phyloP scores from a whole-genome alignment of 2,113 vertebrate species.

The Notarius quadriscutis region DNA sequence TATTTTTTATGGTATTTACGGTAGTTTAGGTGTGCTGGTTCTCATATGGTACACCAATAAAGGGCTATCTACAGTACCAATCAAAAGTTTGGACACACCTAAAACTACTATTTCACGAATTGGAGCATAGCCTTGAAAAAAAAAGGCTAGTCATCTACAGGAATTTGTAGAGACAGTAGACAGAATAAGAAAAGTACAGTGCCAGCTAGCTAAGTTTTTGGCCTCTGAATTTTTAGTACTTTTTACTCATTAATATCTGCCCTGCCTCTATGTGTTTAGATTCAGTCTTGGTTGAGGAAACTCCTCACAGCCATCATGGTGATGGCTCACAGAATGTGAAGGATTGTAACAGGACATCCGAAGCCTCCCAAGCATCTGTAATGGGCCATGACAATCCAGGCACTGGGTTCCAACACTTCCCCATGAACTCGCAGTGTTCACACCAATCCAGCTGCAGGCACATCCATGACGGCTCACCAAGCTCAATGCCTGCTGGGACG shows the following conservation, averaged over 20 bases:
- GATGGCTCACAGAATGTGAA: conserved; percentile 53
- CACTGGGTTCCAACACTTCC: conserved; percentile 59
- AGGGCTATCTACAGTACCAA: too few relatives aligned
- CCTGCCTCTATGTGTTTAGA: conserved; percentile 54
- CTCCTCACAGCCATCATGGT: conserved; percentile 61
- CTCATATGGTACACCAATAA: too few relatives aligned
- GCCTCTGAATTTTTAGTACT: neutral
- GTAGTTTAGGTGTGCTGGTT: too few relatives aligned
- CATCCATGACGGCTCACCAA: conserved; percentile 64
- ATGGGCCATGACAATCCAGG: conserved; percentile 65
- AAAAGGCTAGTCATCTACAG: neutral
- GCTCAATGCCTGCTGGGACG: conserved; percentile 43
- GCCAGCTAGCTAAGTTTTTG: neutral
- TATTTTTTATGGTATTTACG: too few relatives aligned
- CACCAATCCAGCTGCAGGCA: conserved; percentile 56
- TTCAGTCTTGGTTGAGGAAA: neutral
- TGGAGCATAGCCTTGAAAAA: neutral
- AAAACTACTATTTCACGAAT: neutral
- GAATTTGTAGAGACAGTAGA: neutral
- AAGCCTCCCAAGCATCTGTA: conserved; percentile 68
- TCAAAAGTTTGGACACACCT: neutral
- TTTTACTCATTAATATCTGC: conserved; percentile 32
- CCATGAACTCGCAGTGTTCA: conserved; percentile 61
- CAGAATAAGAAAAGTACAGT: neutral
- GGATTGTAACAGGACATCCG: conserved; percentile 64